A percentile compares a stretch with the other conserved stretches of the same genome.
Evolutionary conservation across 2,888 invertebrate genomes (phyloP).

Genomic region (Ophion ellenae): DNA sequence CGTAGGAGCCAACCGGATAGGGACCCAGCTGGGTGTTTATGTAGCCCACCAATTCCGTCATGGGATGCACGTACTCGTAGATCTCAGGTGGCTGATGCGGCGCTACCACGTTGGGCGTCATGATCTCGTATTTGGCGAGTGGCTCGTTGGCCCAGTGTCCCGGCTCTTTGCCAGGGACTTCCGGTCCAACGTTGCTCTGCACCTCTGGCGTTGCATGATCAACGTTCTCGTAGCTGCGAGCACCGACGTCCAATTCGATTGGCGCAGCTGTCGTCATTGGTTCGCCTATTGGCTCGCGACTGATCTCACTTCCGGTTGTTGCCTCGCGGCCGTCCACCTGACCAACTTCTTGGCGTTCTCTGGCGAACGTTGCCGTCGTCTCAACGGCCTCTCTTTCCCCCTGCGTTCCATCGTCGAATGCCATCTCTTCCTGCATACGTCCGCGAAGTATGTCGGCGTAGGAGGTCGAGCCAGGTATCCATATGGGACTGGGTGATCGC

Average conservation of each 20-base stretch:
- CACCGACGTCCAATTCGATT: conserved; percentile 29
- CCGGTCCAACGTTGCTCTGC: background rate
- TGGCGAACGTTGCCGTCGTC: background rate
- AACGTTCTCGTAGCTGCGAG: conserved; percentile 48
- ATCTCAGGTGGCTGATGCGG: conserved; percentile 76
- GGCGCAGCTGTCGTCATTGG: background rate
- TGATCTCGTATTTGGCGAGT: conserved; percentile 70
- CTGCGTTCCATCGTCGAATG: conserved; percentile 70
- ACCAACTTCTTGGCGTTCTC: conserved; percentile 24
- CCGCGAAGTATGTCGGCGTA: conserved; percentile 93
- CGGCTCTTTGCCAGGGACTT: conserved; percentile 49
- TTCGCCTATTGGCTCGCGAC: no score
- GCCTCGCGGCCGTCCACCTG: background rate
- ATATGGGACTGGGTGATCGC: conserved; percentile 90
- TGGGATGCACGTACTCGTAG: conserved; percentile 84
- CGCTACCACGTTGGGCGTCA: conserved; percentile 54
- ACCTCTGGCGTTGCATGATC: conserved; percentile 35
- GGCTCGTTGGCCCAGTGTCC: conserved; percentile 74
- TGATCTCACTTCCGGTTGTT: no score
- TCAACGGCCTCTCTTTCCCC: conserved; percentile 59
- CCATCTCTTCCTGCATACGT: conserved; percentile 70
- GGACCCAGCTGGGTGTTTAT: conserved; percentile 85
- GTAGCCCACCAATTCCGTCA: conserved; percentile 85
- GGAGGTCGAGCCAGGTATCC: conserved; percentile 90
- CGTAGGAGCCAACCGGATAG: conserved; percentile 81